phyloP scores from a whole-genome alignment of 1,140 invertebrate species.

The Drosophila novamexicana region DNA sequence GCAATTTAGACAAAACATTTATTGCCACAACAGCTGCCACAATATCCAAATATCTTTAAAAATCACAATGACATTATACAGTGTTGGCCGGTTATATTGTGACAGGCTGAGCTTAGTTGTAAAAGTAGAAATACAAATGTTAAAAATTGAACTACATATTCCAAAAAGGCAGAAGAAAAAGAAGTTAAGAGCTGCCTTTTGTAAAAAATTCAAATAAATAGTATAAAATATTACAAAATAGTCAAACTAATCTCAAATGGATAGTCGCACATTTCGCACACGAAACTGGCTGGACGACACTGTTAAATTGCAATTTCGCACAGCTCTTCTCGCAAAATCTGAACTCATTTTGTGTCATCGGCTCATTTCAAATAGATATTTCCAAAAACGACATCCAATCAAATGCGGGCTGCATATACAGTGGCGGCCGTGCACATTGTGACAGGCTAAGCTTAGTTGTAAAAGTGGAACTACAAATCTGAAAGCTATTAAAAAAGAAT shows the following conservation, averaged over 20 bases:
- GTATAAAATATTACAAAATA: too few species aligned
- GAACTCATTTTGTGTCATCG: too few species aligned
- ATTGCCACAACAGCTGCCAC: slow-evolving; percentile 22
- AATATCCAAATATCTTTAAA: slow-evolving; percentile 29
- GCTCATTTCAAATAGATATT: slow-evolving; percentile 35
- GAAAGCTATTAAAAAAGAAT: background rate
- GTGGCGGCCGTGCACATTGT: slow-evolving; percentile 36
- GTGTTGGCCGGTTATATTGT: slow-evolving; percentile 33
- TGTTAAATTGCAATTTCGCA: slow-evolving; percentile 30
- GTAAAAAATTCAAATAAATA: too few species aligned
- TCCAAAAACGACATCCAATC: slow-evolving; percentile 59
- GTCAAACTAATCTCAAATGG: too few species aligned
- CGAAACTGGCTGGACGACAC: slow-evolving; percentile 6
- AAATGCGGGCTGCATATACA: slow-evolving; percentile 60
- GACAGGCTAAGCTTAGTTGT: background rate
- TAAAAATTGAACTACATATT: too few species aligned
- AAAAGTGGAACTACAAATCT: background rate
- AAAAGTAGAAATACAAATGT: background rate
- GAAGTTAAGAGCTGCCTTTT: too few species aligned
- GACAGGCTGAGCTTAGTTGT: background rate
- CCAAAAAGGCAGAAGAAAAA: too few species aligned
- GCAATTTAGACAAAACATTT: slow-evolving; percentile 44
- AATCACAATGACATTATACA: slow-evolving; percentile 42
- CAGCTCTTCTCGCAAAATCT: slow-evolving; percentile 8
- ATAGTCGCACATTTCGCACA: too few species aligned